Conservation (phyloP, 2,797 vertebrate species). For the Anas capensis region DNA sequence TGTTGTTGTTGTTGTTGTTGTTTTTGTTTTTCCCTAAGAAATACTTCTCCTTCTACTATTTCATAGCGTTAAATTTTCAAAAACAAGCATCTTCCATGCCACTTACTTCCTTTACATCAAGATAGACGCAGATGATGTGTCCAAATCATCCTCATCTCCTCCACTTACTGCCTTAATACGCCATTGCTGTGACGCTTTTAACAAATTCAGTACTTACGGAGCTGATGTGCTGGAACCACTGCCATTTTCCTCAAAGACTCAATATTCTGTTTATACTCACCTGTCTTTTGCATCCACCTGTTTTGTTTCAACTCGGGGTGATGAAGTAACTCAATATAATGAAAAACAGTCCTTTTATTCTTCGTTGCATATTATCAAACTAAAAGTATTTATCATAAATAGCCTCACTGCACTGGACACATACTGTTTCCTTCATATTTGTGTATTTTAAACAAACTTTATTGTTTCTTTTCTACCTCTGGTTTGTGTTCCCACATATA, state of each 20-base stretch:
- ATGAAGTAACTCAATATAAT: background rate
- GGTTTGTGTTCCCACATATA: background rate
- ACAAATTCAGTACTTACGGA: background rate
- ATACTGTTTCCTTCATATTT: background rate
- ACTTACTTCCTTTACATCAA: background rate
- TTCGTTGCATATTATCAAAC: background rate
- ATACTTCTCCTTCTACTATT: background rate
- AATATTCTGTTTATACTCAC: background rate
- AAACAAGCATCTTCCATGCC: rapidly evolving
- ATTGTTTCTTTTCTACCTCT: background rate
- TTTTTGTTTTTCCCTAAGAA: background rate
- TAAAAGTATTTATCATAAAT: background rate
- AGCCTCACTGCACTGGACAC: background rate
- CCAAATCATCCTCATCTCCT: background rate
- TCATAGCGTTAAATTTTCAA: background rate
- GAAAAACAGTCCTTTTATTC: background rate
- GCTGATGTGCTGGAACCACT: background rate
- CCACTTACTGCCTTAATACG: background rate
- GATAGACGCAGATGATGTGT: background rate
- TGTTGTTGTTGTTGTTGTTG: no score
- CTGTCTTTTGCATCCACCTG: background rate
- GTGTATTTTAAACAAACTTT: background rate
- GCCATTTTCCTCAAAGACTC: background rate
- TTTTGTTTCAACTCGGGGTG: background rate
- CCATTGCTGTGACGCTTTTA: background rate